phyloP scores from a whole-genome alignment of 2,113 vertebrate genomes.

The Macroglossus sobrinus region DNA sequence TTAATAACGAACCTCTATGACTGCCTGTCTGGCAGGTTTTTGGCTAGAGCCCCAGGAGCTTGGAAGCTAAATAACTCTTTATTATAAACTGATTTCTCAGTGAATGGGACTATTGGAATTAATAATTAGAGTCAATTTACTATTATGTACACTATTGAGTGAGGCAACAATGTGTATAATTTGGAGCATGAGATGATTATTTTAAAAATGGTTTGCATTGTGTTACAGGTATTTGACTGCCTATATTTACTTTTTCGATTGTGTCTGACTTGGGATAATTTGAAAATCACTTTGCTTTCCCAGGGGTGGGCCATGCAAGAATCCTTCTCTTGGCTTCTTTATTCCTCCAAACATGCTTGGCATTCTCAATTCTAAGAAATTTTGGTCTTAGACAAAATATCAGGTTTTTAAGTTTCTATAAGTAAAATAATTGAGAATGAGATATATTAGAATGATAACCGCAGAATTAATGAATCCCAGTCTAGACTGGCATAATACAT shows the following conservation, averaged over 20 bases:
- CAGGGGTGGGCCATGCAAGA: neutral
- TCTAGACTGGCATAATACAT: neutral
- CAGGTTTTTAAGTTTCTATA: neutral
- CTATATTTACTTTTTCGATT: neutral
- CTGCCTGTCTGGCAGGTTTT: neutral
- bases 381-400: neutral
- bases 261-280: neutral
- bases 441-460: neutral
- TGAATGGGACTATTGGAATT: constrained; percentile 19
- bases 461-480: neutral
- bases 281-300: constrained; percentile 23
- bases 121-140: constrained; percentile 58
- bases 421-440: neutral
- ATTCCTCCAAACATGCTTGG: neutral
- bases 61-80: constrained; percentile 42
- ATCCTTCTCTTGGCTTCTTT: neutral
- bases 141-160: neutral
- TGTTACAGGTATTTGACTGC: neutral
- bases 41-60: constrained; percentile 10
- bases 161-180: neutral
- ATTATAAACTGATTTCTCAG: constrained; percentile 45
- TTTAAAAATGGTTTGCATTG: neutral
- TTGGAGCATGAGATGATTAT: neutral
- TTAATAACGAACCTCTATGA: constrained; percentile 16
- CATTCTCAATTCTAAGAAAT: neutral